phyloP scores from a whole-genome alignment of 1,140 invertebrate species.

The Camponotus pennsylvanicus region DNA sequence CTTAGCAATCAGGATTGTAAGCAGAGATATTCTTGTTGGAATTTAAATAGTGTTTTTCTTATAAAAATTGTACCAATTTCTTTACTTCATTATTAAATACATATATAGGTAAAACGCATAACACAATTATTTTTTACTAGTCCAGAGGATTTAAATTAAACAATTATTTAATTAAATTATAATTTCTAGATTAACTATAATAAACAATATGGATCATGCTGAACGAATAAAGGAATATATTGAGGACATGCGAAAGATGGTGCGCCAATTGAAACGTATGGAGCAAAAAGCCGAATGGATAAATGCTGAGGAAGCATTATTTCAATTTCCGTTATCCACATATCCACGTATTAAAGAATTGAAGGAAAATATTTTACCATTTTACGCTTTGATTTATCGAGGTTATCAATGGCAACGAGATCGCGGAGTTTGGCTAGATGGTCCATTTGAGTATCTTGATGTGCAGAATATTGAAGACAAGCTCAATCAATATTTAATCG shows the following conservation, averaged over 20 bases:
- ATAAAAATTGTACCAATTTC: too few relatives aligned
- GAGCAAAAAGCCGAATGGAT: constrained; percentile 88
- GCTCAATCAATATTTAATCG: constrained; percentile 84
- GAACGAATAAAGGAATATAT: constrained; percentile 82
- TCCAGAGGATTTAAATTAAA: neutral
- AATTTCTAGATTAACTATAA: constrained; percentile 78
- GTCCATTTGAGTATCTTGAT: constrained; percentile 89
- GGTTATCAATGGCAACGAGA: constrained; percentile 89
- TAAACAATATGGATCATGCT: constrained; percentile 85
- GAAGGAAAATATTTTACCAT: constrained; percentile 84
- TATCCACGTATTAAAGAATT: constrained; percentile 89
- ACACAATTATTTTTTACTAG: too few relatives aligned
- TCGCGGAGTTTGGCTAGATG: constrained; percentile 90
- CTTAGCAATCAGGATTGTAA: too few relatives aligned
- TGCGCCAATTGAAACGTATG: constrained; percentile 87
- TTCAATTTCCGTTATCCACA: constrained; percentile 88
- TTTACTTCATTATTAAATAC: too few relatives aligned
- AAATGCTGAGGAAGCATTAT: constrained; percentile 90
- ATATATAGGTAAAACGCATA: too few relatives aligned
- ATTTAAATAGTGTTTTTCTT: too few relatives aligned
- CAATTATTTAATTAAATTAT: neutral
- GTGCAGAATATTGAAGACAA: constrained; percentile 85
- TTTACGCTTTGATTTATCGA: constrained; percentile 82
- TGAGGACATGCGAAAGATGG: constrained; percentile 86
- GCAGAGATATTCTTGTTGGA: too few relatives aligned